phyloP scores from a whole-genome alignment of 2,113 vertebrate genomes.

The Pholis gunnellus region DNA sequence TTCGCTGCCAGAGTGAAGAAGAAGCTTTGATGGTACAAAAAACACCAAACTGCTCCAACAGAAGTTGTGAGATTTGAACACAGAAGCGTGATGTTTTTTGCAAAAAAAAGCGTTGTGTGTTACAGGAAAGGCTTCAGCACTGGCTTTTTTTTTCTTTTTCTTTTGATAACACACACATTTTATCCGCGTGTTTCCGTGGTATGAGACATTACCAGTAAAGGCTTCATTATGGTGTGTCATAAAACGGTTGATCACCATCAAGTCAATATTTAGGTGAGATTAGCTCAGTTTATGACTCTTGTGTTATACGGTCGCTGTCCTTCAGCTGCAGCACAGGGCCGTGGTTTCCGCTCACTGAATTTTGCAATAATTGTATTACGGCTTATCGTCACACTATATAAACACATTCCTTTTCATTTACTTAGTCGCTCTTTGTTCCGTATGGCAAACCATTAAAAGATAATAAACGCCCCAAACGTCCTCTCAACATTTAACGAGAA shows the following conservation, averaged over 20 bases:
- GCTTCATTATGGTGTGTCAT: background rate
- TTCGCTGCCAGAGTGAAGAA: background rate
- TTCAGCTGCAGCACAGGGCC: background rate
- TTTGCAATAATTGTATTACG: background rate
- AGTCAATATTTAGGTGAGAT: constrained; percentile 57
- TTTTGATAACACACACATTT: constrained; percentile 2
- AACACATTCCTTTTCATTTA: background rate
- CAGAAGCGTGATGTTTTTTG: background rate
- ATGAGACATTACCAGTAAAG: constrained; percentile 24
- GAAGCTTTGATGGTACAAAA: background rate
- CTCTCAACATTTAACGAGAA: background rate
- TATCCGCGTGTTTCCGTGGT: background rate
- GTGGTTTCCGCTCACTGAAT: background rate
- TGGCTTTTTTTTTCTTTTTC: too few species aligned
- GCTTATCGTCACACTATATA: background rate
- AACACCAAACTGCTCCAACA: background rate
- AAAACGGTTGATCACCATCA: constrained; percentile 36
- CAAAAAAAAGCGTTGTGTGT: background rate
- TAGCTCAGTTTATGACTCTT: constrained; percentile 4
- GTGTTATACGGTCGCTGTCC: too few species aligned
- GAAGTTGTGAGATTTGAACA: background rate
- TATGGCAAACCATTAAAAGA: background rate
- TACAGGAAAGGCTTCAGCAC: too few species aligned
- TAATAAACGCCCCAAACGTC: background rate
- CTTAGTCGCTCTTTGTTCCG: background rate